phyloP scores from a whole-genome alignment of 2,888 invertebrate species.

The Acronicta alni region DNA sequence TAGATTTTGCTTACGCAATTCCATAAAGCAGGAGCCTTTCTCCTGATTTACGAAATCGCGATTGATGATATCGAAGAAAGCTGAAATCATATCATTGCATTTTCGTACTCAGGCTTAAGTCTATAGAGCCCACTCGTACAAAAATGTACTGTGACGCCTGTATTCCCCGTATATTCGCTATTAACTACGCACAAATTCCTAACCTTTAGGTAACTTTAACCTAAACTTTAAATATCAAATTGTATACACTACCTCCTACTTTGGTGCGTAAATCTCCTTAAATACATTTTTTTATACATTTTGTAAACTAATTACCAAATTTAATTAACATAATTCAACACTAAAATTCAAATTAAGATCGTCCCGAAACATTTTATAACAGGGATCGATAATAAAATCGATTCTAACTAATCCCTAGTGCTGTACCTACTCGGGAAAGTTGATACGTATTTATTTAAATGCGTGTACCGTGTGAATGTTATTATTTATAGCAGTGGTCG shows the following conservation, averaged over 20 bases:
- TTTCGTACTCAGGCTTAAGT: conserved; percentile 13
- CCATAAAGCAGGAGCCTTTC: no score
- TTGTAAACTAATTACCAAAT: background rate
- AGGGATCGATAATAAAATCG: conserved; percentile 26
- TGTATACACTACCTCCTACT: no score
- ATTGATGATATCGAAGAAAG: conserved; percentile 12
- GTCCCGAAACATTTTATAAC: background rate
- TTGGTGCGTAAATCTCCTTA: no score
- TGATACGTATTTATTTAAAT: conserved; percentile 75
- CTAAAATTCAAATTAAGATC: background rate
- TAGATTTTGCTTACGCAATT: conserved; percentile 35
- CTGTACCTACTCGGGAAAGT: conserved; percentile 64
- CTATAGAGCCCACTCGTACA: no score
- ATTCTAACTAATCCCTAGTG: conserved; percentile 30
- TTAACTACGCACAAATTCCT: no score
- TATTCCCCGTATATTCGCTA: no score
- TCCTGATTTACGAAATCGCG: conserved; percentile 12
- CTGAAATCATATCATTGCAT: conserved; percentile 18
- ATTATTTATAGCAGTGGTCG: conserved; percentile 74
- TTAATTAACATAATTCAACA: background rate
- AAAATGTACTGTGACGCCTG: no score
- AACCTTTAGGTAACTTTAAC: no score
- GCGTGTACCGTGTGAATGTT: conserved; percentile 73
- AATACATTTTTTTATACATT: no score
- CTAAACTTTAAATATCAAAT: no score